These are phyloP conservation scores for Lophotis ruficrista DNA, from an alignment of 2,113 vertebrate genomes.

Conservation along the genomic window DNA sequence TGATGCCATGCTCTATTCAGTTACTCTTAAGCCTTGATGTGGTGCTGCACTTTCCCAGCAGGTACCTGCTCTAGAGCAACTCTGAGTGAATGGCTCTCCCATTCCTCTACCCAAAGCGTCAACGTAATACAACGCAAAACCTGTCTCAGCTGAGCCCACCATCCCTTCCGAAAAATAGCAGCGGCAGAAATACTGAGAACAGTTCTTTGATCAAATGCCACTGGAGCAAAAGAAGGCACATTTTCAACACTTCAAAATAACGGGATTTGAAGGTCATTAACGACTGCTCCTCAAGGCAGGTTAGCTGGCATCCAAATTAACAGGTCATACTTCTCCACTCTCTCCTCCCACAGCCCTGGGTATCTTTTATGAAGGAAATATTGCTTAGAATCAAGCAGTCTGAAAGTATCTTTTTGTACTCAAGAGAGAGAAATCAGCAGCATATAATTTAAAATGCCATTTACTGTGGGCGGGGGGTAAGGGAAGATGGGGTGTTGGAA, in stretches of 20 bases:
- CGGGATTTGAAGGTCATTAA: neutral
- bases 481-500: neutral
- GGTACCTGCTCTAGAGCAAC: neutral
- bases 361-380: neutral
- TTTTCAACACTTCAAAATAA: neutral
- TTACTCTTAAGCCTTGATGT: neutral
- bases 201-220: conserved; percentile 3
- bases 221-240: neutral
- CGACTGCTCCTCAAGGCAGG: neutral
- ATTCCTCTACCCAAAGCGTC: conserved; percentile 13
- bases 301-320: neutral
- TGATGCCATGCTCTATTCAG: neutral
- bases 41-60: conserved; percentile 12
- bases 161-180: neutral
- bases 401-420: conserved; percentile 7
- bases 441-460: conserved; percentile 24
- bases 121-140: neutral
- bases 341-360: neutral
- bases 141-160: neutral
- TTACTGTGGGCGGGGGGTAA: neutral
- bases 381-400: neutral
- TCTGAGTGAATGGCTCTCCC: conserved; percentile 4
- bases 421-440: neutral
- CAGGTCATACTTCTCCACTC: neutral
- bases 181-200: neutral